A percentile compares a stretch with the other conserved stretches of the same genome.
Conservation (phyloP, 2,888 invertebrate species). For the Pachymerium ferrugineum region DNA sequence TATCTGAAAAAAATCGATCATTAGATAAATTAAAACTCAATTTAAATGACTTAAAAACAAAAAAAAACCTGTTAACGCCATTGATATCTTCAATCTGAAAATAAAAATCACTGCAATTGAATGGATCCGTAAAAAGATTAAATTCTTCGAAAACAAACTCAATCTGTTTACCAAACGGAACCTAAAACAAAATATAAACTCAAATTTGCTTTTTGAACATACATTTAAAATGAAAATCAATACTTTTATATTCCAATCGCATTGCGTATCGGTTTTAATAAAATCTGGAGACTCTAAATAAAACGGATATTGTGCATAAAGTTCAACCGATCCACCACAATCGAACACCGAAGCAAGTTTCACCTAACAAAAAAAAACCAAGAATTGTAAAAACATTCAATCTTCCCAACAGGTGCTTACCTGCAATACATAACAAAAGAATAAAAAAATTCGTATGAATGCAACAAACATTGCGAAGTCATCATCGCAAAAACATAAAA, state of each 20-base stretch:
- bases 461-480: background rate
- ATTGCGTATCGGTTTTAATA: background rate
- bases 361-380: too few species aligned
- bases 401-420: too few species aligned
- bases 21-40: background rate
- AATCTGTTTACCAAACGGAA: background rate
- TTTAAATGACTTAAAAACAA: background rate
- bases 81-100: conserved; percentile 9
- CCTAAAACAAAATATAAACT: background rate
- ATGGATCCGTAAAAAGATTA: background rate
- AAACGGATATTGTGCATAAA: background rate
- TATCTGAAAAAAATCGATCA: background rate
- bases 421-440: background rate
- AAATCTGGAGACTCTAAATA: background rate
- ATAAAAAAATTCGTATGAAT: background rate
- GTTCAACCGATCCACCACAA: background rate
- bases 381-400: too few species aligned
- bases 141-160: conserved; percentile 15
- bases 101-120: background rate
- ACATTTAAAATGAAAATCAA: background rate
- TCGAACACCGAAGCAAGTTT: background rate
- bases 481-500: background rate
- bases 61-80: background rate
- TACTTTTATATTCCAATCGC: background rate
- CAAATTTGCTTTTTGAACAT: background rate